These are phyloP conservation scores for Eristalis arbustorum DNA, from an alignment of 2,888 invertebrate species.

Conservation along the genomic window DNA sequence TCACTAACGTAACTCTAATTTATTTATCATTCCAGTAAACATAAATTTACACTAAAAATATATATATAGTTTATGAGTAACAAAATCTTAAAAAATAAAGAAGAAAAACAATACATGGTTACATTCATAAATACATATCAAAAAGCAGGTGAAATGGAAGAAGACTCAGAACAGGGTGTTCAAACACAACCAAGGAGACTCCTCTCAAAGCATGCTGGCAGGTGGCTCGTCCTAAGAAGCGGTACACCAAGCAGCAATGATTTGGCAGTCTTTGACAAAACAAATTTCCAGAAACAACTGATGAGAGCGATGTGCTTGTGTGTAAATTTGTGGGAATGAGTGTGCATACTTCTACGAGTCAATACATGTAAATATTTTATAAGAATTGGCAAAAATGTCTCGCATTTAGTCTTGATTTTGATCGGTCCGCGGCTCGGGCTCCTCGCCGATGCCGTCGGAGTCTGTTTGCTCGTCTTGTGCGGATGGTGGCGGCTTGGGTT, in stretches of 20 bases:
- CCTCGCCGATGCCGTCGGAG: conserved; percentile 52
- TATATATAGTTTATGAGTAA: no score
- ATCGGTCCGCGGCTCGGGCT: conserved; percentile 42
- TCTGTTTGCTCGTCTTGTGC: conserved; percentile 50
- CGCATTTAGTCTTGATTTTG: conserved; percentile 55
- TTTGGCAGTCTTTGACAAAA: neutral
- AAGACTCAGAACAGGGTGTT: neutral
- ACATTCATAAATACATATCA: conserved; percentile 3
- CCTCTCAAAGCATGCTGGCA: neutral
- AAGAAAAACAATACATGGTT: neutral
- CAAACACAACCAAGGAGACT: conserved; percentile 21
- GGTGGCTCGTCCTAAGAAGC: neutral
- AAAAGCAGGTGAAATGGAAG: neutral
- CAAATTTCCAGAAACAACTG: neutral
- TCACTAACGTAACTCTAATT: conserved; percentile 13
- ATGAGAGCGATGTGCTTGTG: neutral
- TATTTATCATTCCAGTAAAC: conserved; percentile 30
- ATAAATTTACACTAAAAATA: conserved; percentile 13
- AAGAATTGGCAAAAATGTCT: conserved; percentile 28
- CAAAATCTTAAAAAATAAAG: neutral
- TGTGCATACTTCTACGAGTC: conserved; percentile 6
- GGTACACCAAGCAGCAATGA: neutral
- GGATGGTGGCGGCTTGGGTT: neutral
- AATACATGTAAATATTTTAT: conserved; percentile 8
- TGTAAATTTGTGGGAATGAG: neutral